Evolutionary conservation across 2,113 vertebrate species (phyloP), one percentile per base, ranked within the genome.

Genomic region (Silurus glanis): DNA sequence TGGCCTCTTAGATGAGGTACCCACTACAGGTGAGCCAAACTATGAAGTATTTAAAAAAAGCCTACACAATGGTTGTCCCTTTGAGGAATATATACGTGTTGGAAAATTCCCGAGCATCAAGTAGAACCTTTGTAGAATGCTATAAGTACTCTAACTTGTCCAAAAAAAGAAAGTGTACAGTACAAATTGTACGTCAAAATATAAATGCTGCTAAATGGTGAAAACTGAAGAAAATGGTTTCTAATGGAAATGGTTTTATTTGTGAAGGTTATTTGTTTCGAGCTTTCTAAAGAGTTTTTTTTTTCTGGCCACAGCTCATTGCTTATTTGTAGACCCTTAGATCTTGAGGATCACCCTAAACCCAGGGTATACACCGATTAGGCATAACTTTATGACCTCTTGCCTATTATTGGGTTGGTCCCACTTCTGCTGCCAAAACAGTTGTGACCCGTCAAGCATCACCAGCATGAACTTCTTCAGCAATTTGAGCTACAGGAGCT

Each of bases 21-120:
- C 59, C 80, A 53, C 74, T 49, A 86, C 87, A 89, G 89, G 86
- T 89, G 83, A 86, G 4, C 37, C 64, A 58, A 58, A 85, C n/a
- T 37, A 80, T 67, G 5, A 45, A 58, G 9, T 80, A 5, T 61
- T 37, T 45, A 47, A 61, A 80, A 80, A 12, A 80, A 12, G 37
- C 6, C 56, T 23, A 45, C 1, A 45, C 55, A 75, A 75, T 5
- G 62, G 19, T 64, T 64, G 37, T 67, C 4, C 16, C 6, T 58
- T 79, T 79, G 16, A 16, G 25, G 47, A 25, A 49, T 9, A 49
- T 55, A 23, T 3, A 2, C 7, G 2, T 16, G 9, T 14, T 17
- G 23, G n/a, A 56, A 7, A 2, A 56, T 17, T 56, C 14, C n/a
- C 19, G 72, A 75, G 47, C n/a, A 23, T 75, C 5, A 75, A 51